These are phyloP conservation scores for Melanerpes formicivorus DNA, from an alignment of 2,113 vertebrate genomes.

Conservation along the genomic window DNA sequence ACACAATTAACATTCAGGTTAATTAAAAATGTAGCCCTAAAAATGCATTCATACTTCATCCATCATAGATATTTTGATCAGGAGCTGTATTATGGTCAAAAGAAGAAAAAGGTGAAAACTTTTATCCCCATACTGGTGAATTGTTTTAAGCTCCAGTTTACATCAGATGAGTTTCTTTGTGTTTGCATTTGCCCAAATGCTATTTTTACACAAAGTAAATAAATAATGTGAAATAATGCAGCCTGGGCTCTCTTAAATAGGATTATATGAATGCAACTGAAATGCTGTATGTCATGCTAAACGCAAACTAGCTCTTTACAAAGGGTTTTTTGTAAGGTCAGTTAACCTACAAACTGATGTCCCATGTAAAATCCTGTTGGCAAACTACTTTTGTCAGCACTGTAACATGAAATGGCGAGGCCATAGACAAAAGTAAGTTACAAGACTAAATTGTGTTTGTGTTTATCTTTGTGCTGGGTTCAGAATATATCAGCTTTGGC, in stretches of 20 bases:
- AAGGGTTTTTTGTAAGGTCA: conserved; percentile 23
- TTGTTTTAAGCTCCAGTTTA: conserved; percentile 35
- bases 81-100: background rate
- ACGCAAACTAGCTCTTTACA: background rate
- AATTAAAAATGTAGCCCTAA: background rate
- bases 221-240: conserved; percentile 47
- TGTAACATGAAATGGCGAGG: background rate
- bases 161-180: background rate
- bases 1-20: background rate
- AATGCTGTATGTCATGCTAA: conserved; percentile 2
- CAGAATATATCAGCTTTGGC: background rate
- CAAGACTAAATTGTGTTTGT: background rate
- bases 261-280: background rate
- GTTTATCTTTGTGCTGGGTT: conserved; percentile 11
- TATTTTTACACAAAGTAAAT: conserved; percentile 1
- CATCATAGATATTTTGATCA: background rate
- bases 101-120: background rate
- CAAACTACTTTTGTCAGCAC: background rate
- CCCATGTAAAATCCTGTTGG: background rate
- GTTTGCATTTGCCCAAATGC: conserved; percentile 7
- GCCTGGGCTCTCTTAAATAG: background rate
- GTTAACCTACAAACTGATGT: background rate
- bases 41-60: background rate
- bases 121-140: background rate
- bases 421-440: background rate